A percentile compares a stretch with the other conserved stretches of the same genome.
phyloP scores from a whole-genome alignment of 2,888 invertebrate species.

The Halocaridina rubra region DNA sequence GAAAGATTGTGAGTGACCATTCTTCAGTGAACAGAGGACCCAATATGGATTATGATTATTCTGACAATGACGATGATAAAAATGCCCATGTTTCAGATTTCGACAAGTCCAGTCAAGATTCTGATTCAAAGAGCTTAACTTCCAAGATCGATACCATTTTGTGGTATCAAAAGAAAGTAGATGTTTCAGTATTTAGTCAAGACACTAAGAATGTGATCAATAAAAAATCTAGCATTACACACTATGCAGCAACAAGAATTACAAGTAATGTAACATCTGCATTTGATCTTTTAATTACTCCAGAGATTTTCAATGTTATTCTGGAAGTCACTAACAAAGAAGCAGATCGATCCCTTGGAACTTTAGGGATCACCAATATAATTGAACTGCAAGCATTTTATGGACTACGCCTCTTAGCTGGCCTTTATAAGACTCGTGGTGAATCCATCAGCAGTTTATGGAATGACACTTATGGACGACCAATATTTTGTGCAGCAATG shows the following conservation, averaged over 20 bases:
- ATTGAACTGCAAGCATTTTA: not conserved
- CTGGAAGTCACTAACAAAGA: not conserved
- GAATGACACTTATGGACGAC: not conserved
- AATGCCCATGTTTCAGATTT: no score
- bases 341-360: not conserved
- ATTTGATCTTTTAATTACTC: not conserved
- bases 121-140: not conserved
- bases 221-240: not conserved
- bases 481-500: not conserved
- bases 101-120: no score
- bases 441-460: not conserved
- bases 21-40: no score
- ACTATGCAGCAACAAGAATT: not conserved
- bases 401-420: not conserved
- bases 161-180: not conserved
- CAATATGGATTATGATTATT: no score
- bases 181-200: not conserved
- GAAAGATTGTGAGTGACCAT: no score
- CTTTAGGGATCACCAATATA: not conserved
- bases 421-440: not conserved
- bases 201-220: not conserved
- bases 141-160: not conserved
- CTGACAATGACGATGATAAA: no score
- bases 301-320: not conserved
- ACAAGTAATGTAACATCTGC: not conserved